A percentile compares a stretch with the other conserved stretches of the same genome.
Conservation (phyloP, 2,797 vertebrate species). For the Ambastaia sidthimunki region DNA sequence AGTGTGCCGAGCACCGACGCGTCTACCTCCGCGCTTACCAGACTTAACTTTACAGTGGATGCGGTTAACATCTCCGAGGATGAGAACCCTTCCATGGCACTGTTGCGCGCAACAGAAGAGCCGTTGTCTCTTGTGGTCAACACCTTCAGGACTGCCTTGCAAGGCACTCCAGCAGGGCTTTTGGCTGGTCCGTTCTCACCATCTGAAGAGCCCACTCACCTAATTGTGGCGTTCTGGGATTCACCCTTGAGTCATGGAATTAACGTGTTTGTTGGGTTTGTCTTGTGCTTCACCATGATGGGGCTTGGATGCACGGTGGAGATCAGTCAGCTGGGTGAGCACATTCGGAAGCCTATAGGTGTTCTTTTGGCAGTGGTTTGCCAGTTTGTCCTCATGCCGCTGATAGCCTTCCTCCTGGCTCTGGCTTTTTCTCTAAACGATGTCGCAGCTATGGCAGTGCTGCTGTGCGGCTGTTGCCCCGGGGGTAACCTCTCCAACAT, state of each 20-base stretch:
- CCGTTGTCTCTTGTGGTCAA: constrained; percentile 55
- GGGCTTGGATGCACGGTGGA: constrained; percentile 97
- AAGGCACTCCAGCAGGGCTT: constrained; percentile 42
- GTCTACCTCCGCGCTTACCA: constrained; percentile 18
- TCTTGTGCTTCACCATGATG: constrained; percentile 93
- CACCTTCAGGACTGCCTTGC: constrained; percentile 57
- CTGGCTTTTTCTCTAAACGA: constrained; percentile 88
- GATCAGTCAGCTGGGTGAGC: constrained; percentile 84
- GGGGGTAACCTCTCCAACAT: constrained; percentile 96
- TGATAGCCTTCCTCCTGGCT: constrained; percentile 92
- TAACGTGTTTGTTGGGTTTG: constrained; percentile 90
- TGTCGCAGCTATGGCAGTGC: constrained; percentile 92
- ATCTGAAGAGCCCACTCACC: constrained; percentile 61
- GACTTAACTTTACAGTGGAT: constrained; percentile 51
- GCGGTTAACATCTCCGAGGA: constrained; percentile 46
- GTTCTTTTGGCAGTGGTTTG: constrained; percentile 89
- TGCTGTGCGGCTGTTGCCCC: constrained; percentile 97
- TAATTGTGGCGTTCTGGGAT: constrained; percentile 80
- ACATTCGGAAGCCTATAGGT: constrained; percentile 88
- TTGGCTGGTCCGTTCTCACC: constrained; percentile 58
- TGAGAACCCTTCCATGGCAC: constrained; percentile 37
- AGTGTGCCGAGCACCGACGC: constrained; percentile 51
- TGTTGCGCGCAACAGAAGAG: constrained; percentile 46
- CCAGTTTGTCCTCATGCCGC: constrained; percentile 94
- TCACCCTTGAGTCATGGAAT: constrained; percentile 87